phyloP scores from a whole-genome alignment of 2,797 vertebrate species.

The Echiichthys vipera region DNA sequence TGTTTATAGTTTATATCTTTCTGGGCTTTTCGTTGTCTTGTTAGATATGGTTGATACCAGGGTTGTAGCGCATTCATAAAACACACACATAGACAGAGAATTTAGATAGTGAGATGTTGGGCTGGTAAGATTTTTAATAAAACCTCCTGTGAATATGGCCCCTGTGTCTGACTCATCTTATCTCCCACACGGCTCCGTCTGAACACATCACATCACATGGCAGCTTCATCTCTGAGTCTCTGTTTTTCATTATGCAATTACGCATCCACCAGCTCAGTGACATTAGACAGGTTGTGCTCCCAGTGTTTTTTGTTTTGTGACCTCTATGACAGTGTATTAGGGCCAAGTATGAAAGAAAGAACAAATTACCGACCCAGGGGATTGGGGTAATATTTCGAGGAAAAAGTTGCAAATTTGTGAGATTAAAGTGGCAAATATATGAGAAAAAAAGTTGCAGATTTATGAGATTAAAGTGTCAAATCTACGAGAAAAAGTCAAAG shows the following conservation, averaged over 20 bases:
- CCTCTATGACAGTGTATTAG: no score
- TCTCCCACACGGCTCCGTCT: neutral
- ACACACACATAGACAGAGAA: neutral
- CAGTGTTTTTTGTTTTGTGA: slow-evolving; percentile 14
- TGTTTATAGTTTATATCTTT: slow-evolving; percentile 9
- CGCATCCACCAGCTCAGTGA: neutral
- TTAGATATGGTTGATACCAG: neutral
- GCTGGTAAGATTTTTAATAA: neutral
- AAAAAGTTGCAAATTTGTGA: no score
- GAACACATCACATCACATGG: slow-evolving; percentile 1
- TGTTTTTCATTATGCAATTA: slow-evolving; percentile 32
- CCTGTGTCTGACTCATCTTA: slow-evolving; percentile 28
- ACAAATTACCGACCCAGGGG: no score
- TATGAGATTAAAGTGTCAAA: no score
- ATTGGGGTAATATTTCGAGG: no score
- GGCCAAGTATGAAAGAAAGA: no score
- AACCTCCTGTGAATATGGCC: neutral
- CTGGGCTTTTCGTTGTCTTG: slow-evolving; percentile 7
- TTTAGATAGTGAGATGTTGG: slow-evolving; percentile 10
- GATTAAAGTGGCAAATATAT: no score
- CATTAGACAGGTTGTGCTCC: neutral
- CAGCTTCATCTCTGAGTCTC: slow-evolving; percentile 24
- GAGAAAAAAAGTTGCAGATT: no score
- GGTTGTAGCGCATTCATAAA: neutral
- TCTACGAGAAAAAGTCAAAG: no score